A percentile compares a stretch with the other conserved stretches of the same genome.
Evolutionary conservation across 2,113 vertebrate species (phyloP).

Genomic region (Lycocorax pyrrhopterus): DNA sequence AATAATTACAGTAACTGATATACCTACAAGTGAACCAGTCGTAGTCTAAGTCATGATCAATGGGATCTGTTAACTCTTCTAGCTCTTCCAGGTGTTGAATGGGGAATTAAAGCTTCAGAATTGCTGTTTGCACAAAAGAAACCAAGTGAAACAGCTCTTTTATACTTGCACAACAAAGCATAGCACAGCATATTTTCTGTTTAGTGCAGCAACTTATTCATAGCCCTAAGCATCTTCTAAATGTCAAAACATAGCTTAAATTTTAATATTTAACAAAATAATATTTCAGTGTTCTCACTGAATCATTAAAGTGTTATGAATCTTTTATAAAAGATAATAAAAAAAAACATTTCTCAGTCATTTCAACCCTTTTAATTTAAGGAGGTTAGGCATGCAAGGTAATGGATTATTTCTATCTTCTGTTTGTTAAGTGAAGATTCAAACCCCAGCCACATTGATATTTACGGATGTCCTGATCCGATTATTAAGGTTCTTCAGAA

Average conservation of each 20-base stretch:
- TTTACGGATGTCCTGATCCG: background rate
- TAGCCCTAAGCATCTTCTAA: background rate
- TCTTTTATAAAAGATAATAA: background rate
- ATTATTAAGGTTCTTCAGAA: too few species aligned
- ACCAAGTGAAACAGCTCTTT: background rate
- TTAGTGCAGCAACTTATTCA: background rate
- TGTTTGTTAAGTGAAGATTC: background rate
- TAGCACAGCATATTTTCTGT: background rate
- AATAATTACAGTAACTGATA: background rate
- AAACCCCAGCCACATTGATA: background rate
- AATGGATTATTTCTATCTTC: background rate
- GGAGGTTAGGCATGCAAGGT: background rate
- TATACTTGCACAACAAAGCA: background rate
- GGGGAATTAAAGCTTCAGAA: background rate
- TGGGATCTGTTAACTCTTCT: background rate
- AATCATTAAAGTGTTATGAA: background rate
- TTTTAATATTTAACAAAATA: background rate
- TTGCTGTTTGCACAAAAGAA: background rate
- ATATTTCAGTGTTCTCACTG: background rate
- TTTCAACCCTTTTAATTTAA: background rate
- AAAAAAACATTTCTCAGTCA: fast-evolving
- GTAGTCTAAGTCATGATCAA: background rate
- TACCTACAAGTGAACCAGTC: background rate
- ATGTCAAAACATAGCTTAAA: background rate
- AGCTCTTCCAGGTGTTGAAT: background rate